Conservation (phyloP, 2,113 vertebrate genomes). For the Telmatochromis bifrenatus region DNA sequence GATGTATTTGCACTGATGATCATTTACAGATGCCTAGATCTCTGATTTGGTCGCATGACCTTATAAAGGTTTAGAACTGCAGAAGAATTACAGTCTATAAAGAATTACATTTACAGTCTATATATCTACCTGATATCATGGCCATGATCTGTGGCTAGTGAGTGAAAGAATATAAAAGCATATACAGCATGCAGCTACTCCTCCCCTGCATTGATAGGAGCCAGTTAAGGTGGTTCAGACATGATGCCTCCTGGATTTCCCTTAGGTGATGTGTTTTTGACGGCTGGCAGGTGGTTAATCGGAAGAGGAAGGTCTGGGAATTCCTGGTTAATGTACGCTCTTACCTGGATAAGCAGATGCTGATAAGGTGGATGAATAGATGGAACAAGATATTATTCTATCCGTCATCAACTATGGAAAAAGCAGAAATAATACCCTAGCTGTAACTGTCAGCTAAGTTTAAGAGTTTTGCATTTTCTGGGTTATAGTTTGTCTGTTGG, state of each 20-base stretch:
- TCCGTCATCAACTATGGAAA: not conserved
- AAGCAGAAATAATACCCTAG: not conserved
- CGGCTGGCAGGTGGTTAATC: fast-evolving
- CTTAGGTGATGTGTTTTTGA: not conserved
- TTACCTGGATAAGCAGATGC: not conserved
- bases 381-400: not conserved
- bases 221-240: not conserved
- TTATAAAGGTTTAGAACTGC: not conserved
- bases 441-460: not conserved
- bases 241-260: not conserved
- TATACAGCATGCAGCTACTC: not conserved
- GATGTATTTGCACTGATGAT: not conserved
- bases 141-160: not conserved
- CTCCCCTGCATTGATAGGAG: not conserved
- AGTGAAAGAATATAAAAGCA: not conserved
- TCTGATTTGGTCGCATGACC: not conserved
- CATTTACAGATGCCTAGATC: not conserved
- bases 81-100: not conserved
- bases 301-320: not conserved
- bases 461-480: not conserved
- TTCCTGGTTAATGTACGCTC: not conserved
- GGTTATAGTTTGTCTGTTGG: not conserved
- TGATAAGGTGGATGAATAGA: not conserved
- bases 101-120: not conserved
- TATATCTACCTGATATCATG: not conserved